These are phyloP conservation scores for Bryconaethiops microstoma DNA, from an alignment of 2,797 vertebrate genomes.

Conservation along the genomic window DNA sequence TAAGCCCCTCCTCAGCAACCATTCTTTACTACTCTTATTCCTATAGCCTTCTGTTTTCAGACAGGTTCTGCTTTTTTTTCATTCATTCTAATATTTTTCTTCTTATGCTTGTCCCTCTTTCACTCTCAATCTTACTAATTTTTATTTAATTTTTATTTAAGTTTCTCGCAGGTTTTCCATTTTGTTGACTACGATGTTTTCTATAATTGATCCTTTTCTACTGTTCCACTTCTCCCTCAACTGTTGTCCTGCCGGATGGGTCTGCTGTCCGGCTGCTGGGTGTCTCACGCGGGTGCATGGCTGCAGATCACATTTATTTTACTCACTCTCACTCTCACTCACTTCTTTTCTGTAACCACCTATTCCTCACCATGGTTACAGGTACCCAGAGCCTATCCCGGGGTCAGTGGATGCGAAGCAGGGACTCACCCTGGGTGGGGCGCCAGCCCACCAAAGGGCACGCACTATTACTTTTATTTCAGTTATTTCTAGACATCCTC, in stretches of 20 bases:
- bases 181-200: slow-evolving; percentile 32
- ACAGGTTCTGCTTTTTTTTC: not conserved
- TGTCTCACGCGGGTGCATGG: not conserved
- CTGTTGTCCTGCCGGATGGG: slow-evolving; percentile 35
- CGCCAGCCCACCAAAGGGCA: too few relatives aligned
- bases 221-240: not conserved
- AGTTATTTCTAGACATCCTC: not conserved
- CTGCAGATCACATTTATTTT: slow-evolving; percentile 1
- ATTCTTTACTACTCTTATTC: slow-evolving; percentile 21
- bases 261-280: slow-evolving; percentile 36
- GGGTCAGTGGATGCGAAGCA: too few relatives aligned
- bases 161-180: slow-evolving; percentile 28
- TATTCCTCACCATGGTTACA: too few relatives aligned
- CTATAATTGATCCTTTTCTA: slow-evolving; percentile 27
- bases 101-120: slow-evolving; percentile 39
- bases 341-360: too few relatives aligned
- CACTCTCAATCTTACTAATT: slow-evolving; percentile 47
- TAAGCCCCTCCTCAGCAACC: slow-evolving; percentile 34
- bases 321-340: too few relatives aligned
- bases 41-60: slow-evolving; percentile 26
- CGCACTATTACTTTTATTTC: too few relatives aligned
- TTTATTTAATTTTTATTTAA: too few relatives aligned
- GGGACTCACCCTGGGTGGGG: too few relatives aligned
- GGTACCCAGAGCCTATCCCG: too few relatives aligned
- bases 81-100: slow-evolving; percentile 49